Evolutionary conservation across 2,797 vertebrate genomes (phyloP).

Genomic region (Eulemur rubriventer): DNA sequence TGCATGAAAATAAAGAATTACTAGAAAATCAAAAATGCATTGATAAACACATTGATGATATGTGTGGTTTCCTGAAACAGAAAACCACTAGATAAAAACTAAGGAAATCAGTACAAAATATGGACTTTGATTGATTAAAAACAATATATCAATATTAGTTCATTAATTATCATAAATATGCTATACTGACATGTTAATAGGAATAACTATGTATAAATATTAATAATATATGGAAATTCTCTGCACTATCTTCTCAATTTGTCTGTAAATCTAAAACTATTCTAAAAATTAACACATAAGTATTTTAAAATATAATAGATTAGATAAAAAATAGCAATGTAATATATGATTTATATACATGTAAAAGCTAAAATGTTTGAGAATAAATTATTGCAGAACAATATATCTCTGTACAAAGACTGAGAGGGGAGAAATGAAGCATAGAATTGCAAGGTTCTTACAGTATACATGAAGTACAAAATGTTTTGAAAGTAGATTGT

Average conservation of each 20-base stretch:
- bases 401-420: not conserved
- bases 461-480: not conserved
- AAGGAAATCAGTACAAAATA: not conserved
- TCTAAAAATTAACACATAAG: not conserved
- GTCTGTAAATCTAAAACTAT: not conserved
- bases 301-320: not conserved
- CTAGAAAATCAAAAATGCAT: not conserved
- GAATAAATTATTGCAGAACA: not conserved
- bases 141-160: not conserved
- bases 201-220: not conserved
- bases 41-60: not conserved
- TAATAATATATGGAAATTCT: not conserved
- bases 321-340: not conserved
- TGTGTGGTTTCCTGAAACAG: not conserved
- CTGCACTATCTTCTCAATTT: not conserved
- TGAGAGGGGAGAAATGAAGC: not conserved
- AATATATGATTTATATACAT: not conserved
- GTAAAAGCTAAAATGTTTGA: not conserved
- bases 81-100: not conserved
- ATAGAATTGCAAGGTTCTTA: not conserved
- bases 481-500: not conserved
- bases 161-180: no score
- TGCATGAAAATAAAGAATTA: not conserved
- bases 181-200: not conserved
- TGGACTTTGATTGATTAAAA: not conserved